These are phyloP conservation scores for Neopelma chrysocephalum DNA, from an alignment of 2,797 vertebrate genomes.

Conservation along the genomic window DNA sequence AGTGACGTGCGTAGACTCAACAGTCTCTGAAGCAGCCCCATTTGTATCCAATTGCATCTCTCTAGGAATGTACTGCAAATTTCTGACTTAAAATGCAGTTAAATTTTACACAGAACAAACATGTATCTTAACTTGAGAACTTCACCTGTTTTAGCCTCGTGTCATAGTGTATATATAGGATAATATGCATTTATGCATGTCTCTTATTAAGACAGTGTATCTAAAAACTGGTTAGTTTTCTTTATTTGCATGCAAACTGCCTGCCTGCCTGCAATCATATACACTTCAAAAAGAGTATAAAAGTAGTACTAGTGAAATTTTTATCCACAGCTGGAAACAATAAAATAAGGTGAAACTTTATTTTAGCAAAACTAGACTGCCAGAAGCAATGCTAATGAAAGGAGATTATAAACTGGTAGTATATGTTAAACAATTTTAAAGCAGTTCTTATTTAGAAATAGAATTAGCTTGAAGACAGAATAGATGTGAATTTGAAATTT, in stretches of 20 bases:
- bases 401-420: conserved; percentile 20
- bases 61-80: conserved; percentile 26
- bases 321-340: conserved; percentile 46
- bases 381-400: neutral
- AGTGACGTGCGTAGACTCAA: neutral
- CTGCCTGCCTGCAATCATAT: neutral
- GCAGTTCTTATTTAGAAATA: conserved; percentile 31
- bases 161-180: neutral
- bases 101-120: neutral
- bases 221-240: conserved; percentile 25
- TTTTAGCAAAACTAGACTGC: conserved; percentile 55
- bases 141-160: conserved; percentile 31
- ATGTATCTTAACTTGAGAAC: neutral
- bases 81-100: conserved; percentile 38
- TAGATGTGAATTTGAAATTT: conserved; percentile 39
- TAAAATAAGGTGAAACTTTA: conserved; percentile 13
- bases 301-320: neutral
- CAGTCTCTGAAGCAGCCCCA: neutral
- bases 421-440: neutral
- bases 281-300: neutral
- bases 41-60: conserved; percentile 15
- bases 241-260: neutral
- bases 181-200: neutral
- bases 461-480: conserved; percentile 3
- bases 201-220: conserved; percentile 15